These are phyloP conservation scores for Drosophila macrothrix DNA, from an alignment of 2,888 invertebrate genomes.

Conservation along the genomic window DNA sequence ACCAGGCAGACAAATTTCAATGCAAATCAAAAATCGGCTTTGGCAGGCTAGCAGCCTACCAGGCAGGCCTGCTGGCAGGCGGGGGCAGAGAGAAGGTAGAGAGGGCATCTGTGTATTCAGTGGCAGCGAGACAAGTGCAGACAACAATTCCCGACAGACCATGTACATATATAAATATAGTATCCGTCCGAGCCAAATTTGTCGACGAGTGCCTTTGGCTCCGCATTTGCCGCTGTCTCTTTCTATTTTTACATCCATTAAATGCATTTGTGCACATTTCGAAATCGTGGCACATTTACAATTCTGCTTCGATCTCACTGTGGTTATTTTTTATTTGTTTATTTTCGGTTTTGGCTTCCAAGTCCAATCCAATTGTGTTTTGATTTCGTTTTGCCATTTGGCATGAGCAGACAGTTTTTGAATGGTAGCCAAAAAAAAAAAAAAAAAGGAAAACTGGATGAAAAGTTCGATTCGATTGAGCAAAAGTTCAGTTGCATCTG, in stretches of 20 bases:
- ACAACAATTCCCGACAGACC: slow-evolving; percentile 64
- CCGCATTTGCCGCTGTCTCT: slow-evolving; percentile 48
- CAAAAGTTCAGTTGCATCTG: slow-evolving; percentile 47
- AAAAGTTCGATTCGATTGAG: slow-evolving; percentile 39
- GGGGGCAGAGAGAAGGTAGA: background rate
- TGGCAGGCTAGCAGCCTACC: background rate
- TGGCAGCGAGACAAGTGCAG: slow-evolving; percentile 62
- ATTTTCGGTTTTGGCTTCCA: slow-evolving; percentile 26
- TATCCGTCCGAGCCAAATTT: slow-evolving; percentile 40
- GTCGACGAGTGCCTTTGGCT: slow-evolving; percentile 36
- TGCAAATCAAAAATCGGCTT: slow-evolving; percentile 71
- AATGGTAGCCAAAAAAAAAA: slow-evolving; percentile 39
- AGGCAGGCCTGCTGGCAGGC: background rate
- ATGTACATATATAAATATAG: slow-evolving; percentile 31
- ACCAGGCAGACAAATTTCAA: slow-evolving; percentile 47
- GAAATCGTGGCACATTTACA: slow-evolving; percentile 76
- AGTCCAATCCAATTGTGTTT: slow-evolving; percentile 58
- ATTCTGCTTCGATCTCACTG: slow-evolving; percentile 63
- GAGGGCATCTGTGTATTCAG: slow-evolving; percentile 19
- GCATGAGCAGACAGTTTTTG: slow-evolving; percentile 67
- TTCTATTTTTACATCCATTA: slow-evolving; percentile 74
- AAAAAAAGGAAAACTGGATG: slow-evolving; percentile 35
- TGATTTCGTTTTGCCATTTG: slow-evolving; percentile 52
- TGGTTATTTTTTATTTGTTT: slow-evolving; percentile 10
- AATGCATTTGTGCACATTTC: slow-evolving; percentile 78